Evolutionary conservation across 2,113 vertebrate species (phyloP).

Genomic region (Chinchilla lanigera): DNA sequence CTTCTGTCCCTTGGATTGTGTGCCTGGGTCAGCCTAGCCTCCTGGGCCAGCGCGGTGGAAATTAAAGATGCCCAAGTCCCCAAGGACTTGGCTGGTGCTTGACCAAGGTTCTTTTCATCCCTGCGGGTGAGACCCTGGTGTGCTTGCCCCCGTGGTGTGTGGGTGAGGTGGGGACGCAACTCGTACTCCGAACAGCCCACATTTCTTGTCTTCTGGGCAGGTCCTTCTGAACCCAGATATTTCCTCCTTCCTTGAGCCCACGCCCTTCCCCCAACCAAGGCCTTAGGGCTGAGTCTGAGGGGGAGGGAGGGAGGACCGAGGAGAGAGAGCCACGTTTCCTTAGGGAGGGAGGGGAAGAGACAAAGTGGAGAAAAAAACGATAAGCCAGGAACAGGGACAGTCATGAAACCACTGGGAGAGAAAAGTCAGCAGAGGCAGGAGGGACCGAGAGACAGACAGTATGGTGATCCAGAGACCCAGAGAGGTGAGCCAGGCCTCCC

Average conservation of each 20-base stretch:
- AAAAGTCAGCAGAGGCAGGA: neutral
- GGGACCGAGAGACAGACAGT: neutral
- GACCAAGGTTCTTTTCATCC: neutral
- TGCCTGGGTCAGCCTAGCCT: neutral
- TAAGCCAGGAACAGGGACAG: neutral
- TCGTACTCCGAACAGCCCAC: neutral
- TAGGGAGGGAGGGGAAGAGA: slow-evolving; percentile 34
- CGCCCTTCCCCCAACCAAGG: slow-evolving; percentile 42
- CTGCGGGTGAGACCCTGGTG: neutral
- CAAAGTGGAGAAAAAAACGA: neutral
- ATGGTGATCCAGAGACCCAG: neutral
- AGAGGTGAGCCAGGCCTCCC: neutral
- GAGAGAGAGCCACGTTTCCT: slow-evolving; percentile 76
- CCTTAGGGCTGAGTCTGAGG: slow-evolving; percentile 38
- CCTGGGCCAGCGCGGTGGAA: neutral
- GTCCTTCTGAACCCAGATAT: slow-evolving; percentile 43
- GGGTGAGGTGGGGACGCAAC: neutral
- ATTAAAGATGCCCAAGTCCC: neutral
- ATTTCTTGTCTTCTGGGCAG: neutral
- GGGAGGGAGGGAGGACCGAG: neutral
- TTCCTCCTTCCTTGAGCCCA: slow-evolving; percentile 7
- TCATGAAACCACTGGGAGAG: neutral
- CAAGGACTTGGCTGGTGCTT: neutral
- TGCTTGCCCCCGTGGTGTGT: neutral
- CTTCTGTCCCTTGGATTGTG: neutral